phyloP scores from a whole-genome alignment of 2,888 invertebrate genomes.

The Hyalella azteca region DNA sequence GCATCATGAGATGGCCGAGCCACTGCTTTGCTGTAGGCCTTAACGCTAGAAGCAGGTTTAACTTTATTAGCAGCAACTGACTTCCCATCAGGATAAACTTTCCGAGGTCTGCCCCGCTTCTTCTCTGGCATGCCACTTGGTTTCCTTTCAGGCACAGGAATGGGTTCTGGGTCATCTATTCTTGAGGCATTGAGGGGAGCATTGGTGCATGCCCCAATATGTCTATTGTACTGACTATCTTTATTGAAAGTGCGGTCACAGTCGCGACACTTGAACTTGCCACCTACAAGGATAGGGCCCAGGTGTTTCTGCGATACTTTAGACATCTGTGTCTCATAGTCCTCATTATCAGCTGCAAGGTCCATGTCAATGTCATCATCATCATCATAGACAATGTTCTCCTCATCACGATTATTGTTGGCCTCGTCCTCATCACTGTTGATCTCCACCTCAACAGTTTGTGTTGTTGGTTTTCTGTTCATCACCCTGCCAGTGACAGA shows the following conservation, averaged over 20 bases:
- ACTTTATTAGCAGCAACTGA: not conserved
- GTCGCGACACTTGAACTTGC: slow-evolving; percentile 41
- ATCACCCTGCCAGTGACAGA: not conserved
- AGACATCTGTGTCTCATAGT: slow-evolving; percentile 17
- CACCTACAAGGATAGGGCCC: slow-evolving; percentile 38
- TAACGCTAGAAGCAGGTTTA: not conserved
- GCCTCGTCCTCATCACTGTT: slow-evolving; percentile 43
- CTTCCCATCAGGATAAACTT: not conserved
- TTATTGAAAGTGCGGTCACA: slow-evolving; percentile 42
- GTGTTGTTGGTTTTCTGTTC: slow-evolving; percentile 12
- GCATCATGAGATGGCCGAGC: not conserved
- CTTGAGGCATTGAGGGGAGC: slow-evolving; percentile 40
- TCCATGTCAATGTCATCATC: slow-evolving; percentile 39
- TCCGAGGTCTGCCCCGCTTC: slow-evolving; percentile 16
- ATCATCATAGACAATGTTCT: slow-evolving; percentile 39
- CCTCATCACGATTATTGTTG: slow-evolving; percentile 16
- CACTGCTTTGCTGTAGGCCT: not conserved
- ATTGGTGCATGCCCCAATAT: slow-evolving; percentile 39
- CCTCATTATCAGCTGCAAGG: slow-evolving; percentile 39
- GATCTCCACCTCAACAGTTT: slow-evolving; percentile 22
- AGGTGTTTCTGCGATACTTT: slow-evolving; percentile 41
- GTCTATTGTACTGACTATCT: slow-evolving; percentile 41
- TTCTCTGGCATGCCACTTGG: not conserved
- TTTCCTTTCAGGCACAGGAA: not conserved
- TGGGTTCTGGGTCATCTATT: slow-evolving; percentile 12